Evolutionary conservation across 2,888 invertebrate genomes (phyloP).

Genomic region (Protula sp.): DNA sequence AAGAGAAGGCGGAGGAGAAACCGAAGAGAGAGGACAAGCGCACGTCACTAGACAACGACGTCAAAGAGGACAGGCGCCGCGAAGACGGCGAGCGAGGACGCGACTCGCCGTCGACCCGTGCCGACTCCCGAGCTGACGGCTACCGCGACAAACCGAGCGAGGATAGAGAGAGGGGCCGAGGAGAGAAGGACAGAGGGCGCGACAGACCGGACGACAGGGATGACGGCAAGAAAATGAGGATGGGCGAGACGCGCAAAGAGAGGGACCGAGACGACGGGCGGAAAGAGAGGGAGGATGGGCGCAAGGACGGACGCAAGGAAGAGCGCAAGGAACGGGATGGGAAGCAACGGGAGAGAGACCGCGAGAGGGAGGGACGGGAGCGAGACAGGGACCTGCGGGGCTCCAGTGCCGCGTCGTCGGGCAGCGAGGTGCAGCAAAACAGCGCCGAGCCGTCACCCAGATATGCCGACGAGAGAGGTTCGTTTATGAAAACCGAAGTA

Average conservation of each 20-base stretch:
- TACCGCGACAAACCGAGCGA: not conserved
- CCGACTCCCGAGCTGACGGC: no score
- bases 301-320: conserved; percentile 7
- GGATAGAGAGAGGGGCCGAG: not conserved
- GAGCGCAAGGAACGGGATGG: conserved; percentile 13
- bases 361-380: conserved; percentile 19
- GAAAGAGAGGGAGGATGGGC: conserved; percentile 13
- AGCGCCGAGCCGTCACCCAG: conserved; percentile 39
- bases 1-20: not conserved
- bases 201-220: no score
- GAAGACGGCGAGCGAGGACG: conserved; percentile 5
- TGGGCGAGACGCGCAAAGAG: no score
- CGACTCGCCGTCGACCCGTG: not conserved
- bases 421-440: conserved; percentile 18
- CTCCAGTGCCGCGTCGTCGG: conserved; percentile 5
- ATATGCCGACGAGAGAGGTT: conserved; percentile 42
- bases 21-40: not conserved
- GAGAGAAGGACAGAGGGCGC: not conserved
- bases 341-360: conserved; percentile 12
- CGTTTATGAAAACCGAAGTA: no score
- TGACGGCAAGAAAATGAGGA: conserved; percentile 2
- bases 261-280: conserved; percentile 11
- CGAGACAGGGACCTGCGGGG: no score
- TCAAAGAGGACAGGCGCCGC: not conserved
- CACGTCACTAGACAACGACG: not conserved